Percentiles rank a stretch among this genome's conserved stretches.
These are phyloP conservation scores for Nipponia nippon DNA, from an alignment of 2,113 vertebrate genomes.

Conservation along the genomic window DNA sequence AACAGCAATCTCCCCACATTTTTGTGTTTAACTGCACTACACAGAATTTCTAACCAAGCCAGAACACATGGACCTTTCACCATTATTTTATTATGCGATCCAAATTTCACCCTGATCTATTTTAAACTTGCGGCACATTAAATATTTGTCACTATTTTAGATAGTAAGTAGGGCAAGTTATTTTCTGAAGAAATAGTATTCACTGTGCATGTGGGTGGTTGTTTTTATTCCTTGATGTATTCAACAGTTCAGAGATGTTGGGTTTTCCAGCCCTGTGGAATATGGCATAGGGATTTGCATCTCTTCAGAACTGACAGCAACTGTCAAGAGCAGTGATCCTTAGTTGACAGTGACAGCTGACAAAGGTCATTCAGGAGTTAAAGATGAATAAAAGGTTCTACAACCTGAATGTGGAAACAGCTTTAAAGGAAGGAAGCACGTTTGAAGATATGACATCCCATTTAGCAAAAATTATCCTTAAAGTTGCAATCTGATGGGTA, in stretches of 20 bases:
- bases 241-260: background rate
- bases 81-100: background rate
- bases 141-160: constrained; percentile 41
- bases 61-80: background rate
- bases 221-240: background rate
- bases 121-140: background rate
- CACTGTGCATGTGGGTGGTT: background rate
- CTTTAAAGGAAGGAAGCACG: background rate
- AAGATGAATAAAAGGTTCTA: constrained; percentile 4
- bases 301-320: background rate
- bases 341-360: background rate
- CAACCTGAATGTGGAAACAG: background rate
- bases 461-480: background rate
- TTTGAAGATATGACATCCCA: background rate
- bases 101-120: background rate
- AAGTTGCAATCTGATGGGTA: background rate
- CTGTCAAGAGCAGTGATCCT: background rate
- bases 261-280: background rate
- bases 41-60: background rate
- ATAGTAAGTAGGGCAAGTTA: constrained; percentile 30
- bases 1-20: background rate
- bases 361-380: background rate
- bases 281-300: background rate
- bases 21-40: background rate
- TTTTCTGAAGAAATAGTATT: constrained; percentile 38